These are phyloP conservation scores for Maconellicoccus hirsutus DNA, from an alignment of 1,140 invertebrate genomes.

Conservation along the genomic window DNA sequence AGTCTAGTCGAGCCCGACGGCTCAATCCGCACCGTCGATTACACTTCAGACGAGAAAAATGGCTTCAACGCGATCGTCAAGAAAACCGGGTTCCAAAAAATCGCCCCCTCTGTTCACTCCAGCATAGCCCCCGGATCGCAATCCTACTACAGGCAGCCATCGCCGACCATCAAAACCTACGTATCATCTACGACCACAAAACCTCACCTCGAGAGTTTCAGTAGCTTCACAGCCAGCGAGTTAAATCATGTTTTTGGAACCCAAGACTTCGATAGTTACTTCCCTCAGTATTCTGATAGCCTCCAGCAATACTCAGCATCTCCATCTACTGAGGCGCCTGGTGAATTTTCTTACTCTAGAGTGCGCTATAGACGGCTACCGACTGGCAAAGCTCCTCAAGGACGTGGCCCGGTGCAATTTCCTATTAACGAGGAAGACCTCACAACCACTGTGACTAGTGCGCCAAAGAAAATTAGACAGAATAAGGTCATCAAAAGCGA, in stretches of 20 bases:
- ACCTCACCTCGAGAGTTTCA: no score
- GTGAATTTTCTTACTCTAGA: neutral
- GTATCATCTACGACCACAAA: neutral
- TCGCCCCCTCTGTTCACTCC: neutral
- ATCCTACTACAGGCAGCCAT: neutral
- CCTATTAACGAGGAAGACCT: neutral
- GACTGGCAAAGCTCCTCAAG: neutral
- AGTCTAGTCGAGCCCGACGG: conserved; percentile 65
- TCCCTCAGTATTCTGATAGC: neutral
- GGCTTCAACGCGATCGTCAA: conserved; percentile 60
- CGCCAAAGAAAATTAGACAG: conserved; percentile 1
- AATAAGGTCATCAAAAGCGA: neutral
- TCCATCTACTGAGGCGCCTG: neutral
- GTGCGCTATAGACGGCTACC: neutral
- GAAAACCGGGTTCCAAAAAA: conserved; percentile 16
- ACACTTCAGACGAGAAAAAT: conserved; percentile 60
- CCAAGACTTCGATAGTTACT: neutral
- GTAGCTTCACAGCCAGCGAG: neutral
- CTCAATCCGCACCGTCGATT: conserved; percentile 59
- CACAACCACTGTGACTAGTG: neutral
- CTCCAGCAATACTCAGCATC: neutral
- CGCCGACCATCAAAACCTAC: neutral
- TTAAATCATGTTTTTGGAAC: neutral
- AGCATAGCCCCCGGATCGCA: neutral
- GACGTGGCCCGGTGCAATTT: neutral